These are phyloP conservation scores for Scomber japonicus DNA, from an alignment of 2,113 vertebrate species.

Conservation along the genomic window DNA sequence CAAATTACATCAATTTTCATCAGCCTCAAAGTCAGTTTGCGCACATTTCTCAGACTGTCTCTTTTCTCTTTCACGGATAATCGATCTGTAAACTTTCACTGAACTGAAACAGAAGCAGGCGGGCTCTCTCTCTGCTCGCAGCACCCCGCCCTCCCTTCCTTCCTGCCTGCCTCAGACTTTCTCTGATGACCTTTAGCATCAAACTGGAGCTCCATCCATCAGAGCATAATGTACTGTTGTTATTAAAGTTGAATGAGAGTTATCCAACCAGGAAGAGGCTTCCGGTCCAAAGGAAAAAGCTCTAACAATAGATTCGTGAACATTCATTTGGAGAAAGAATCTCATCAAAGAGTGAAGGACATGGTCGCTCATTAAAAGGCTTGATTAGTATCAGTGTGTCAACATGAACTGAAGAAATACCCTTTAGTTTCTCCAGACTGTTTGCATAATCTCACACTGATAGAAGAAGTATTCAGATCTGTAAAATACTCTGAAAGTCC, in stretches of 20 bases:
- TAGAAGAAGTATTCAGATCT: too few species aligned
- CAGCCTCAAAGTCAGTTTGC: too few species aligned
- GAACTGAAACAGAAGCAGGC: slow-evolving; percentile 27
- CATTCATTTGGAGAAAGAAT: background rate
- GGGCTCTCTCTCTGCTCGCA: slow-evolving; percentile 32
- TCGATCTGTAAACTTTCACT: slow-evolving; percentile 32
- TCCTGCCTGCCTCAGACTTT: slow-evolving; percentile 58
- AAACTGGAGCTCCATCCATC: slow-evolving; percentile 28
- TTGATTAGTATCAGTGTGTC: too few species aligned
- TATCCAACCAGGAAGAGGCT: slow-evolving; percentile 45
- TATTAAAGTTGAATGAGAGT: slow-evolving; percentile 8
- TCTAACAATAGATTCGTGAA: slow-evolving; percentile 20
- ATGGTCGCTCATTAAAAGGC: too few species aligned
- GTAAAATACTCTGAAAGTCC: too few species aligned
- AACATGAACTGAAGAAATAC: too few species aligned
- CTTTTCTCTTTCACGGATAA: background rate
- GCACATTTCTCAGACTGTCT: background rate
- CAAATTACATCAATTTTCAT: too few species aligned
- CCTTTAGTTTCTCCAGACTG: too few species aligned
- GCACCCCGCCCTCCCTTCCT: slow-evolving; percentile 72
- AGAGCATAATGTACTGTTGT: slow-evolving; percentile 26
- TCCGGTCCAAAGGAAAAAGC: background rate
- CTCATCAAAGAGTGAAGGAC: background rate
- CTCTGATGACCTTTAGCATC: slow-evolving; percentile 58
- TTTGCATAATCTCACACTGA: too few species aligned